Evolutionary conservation across 2,888 invertebrate genomes (phyloP).

Genomic region (Drosophila siamana): DNA sequence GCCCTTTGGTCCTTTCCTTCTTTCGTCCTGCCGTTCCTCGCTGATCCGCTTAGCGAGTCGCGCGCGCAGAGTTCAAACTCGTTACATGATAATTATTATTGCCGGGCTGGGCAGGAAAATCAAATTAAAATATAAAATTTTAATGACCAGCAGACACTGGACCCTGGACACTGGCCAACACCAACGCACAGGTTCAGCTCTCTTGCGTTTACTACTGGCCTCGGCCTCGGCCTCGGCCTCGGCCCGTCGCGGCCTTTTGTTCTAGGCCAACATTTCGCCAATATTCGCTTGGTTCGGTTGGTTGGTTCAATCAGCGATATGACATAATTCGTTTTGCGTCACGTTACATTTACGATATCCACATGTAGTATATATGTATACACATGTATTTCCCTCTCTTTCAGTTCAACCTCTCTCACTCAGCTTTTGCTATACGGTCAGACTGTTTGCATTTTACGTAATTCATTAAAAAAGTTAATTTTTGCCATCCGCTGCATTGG

Average conservation of each 20-base stretch:
- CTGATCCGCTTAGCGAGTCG: slow-evolving; percentile 63
- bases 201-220: slow-evolving; percentile 12
- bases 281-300: slow-evolving; percentile 57
- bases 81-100: slow-evolving; percentile 71
- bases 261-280: slow-evolving; percentile 66
- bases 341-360: slow-evolving; percentile 67
- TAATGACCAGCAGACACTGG: slow-evolving; percentile 66
- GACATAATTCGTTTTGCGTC: slow-evolving; percentile 78
- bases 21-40: slow-evolving; percentile 3
- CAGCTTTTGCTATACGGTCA: neutral
- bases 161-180: no score
- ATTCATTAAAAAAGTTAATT: slow-evolving; percentile 80
- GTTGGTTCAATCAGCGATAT: slow-evolving; percentile 79
- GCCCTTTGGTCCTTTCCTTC: slow-evolving; percentile 14
- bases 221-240: neutral
- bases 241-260: slow-evolving; percentile 62
- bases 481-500: slow-evolving; percentile 73
- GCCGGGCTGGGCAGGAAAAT: slow-evolving; percentile 67
- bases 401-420: neutral
- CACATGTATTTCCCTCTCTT: slow-evolving; percentile 9
- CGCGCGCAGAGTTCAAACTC: slow-evolving; percentile 53
- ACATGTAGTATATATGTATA: slow-evolving; percentile 28
- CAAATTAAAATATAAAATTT: slow-evolving; percentile 80
- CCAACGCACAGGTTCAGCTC: slow-evolving; percentile 9
- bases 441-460: slow-evolving; percentile 55